Evolutionary conservation across 2,113 vertebrate genomes (phyloP).

Genomic region (Amblyopsis rosae): DNA sequence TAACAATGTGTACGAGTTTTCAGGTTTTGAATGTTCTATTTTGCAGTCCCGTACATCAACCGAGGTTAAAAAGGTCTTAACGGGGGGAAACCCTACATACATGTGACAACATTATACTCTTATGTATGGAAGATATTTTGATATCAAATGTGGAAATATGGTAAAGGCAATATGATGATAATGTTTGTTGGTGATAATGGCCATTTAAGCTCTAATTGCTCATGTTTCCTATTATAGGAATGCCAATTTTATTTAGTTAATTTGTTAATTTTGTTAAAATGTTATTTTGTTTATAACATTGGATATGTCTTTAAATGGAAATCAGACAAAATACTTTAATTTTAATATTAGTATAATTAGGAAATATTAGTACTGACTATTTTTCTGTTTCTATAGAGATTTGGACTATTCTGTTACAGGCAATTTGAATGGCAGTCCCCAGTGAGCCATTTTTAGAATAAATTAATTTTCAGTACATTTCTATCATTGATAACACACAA

Average conservation of each 20-base stretch:
- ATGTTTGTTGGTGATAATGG: constrained; percentile 3
- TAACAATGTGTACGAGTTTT: constrained; percentile 13
- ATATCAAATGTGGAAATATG: neutral
- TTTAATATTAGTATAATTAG: neutral
- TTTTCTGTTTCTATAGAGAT: neutral
- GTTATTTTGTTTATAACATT: constrained; percentile 23
- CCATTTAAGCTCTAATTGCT: constrained; percentile 36
- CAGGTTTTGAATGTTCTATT: neutral
- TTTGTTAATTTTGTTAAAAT: constrained; percentile 2
- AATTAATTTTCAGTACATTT: too few species aligned
- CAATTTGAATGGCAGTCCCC: neutral
- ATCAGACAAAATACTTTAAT: constrained; percentile 22
- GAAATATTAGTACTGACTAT: neutral
- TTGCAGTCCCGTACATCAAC: constrained; percentile 11
- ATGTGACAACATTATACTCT: constrained; percentile 14
- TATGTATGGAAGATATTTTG: constrained; percentile 9
- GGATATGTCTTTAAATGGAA: constrained; percentile 21
- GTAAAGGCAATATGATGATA: neutral
- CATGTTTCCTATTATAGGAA: constrained; percentile 24
- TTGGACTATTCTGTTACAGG: neutral
- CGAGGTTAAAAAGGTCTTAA: neutral
- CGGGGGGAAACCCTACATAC: neutral
- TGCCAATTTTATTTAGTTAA: neutral
- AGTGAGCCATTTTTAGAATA: too few species aligned
- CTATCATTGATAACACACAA: neutral